phyloP scores from a whole-genome alignment of 2,797 vertebrate species.

The Myotis daubentonii region DNA sequence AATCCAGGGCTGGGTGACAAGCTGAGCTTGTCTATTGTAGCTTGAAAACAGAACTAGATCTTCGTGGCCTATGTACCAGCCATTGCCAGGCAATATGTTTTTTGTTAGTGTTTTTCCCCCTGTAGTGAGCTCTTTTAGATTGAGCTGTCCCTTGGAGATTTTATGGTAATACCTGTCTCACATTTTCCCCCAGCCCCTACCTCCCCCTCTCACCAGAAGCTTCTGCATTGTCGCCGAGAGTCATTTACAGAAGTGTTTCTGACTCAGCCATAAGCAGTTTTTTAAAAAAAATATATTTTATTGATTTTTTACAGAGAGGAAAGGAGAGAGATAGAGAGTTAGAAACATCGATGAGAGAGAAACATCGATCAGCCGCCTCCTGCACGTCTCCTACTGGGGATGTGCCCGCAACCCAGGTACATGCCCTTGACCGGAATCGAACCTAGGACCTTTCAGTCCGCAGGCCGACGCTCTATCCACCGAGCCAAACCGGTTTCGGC shows the following conservation, averaged over 20 bases:
- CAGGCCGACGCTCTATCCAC: too few relatives aligned
- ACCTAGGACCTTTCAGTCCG: too few relatives aligned
- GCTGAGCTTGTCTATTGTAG: not conserved
- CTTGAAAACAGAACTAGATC: slow-evolving; percentile 25
- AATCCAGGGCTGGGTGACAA: not conserved
- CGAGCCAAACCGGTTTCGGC: too few relatives aligned
- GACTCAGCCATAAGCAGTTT: not conserved
- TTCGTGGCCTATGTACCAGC: not conserved
- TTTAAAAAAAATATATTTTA: too few relatives aligned
- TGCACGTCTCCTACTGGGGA: too few relatives aligned
- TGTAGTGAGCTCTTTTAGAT: not conserved
- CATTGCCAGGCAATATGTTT: not conserved
- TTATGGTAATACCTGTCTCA: not conserved
- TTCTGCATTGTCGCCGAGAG: not conserved
- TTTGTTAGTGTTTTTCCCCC: not conserved
- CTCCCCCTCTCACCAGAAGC: not conserved
- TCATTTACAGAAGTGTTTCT: not conserved
- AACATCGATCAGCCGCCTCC: too few relatives aligned
- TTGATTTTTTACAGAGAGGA: too few relatives aligned
- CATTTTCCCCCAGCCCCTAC: not conserved
- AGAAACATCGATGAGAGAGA: too few relatives aligned
- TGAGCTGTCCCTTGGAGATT: not conserved
- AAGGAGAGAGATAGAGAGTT: too few relatives aligned
- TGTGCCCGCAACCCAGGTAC: too few relatives aligned
- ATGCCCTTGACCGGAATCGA: too few relatives aligned